Evolutionary conservation across 2,797 vertebrate genomes (phyloP), one percentile per base, ranked within the genome.

Genomic region (Helarctos malayanus): DNA sequence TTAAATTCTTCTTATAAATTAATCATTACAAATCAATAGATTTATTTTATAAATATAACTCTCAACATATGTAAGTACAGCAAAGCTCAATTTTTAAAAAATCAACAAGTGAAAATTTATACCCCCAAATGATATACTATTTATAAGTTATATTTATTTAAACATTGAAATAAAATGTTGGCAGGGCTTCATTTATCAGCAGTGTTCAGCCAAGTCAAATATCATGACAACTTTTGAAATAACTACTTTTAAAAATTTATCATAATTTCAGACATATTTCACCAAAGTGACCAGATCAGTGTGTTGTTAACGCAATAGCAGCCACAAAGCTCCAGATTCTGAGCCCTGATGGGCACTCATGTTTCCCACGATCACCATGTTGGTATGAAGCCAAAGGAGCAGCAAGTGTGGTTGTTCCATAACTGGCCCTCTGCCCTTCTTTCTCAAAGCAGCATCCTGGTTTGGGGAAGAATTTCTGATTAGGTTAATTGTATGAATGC

Each of bases 271-370:
- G n/a, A 27, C 32, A 7, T 14, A 0, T 27, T 41, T 81, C 21
- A 41, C 76, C 11, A 8, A 19, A 18, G 52, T 14, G 52, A 21
- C 25, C 63, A 7, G 75, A 23, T 16, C 0, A 0, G 49, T 25
- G 25, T 29, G 75, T 4, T 1, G 2, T 23, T 19, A 10, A 2
- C 0, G 25, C 4, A 0, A 7, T 4, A 0, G 4, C 1, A 1
- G 38, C 5, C 2, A 7, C 19, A 8, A 38, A 0, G 14, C 41
- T 7, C 61, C 15, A 1, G 4, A 0, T 18, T 18, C 14, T 49
- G 0, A 0, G 21, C 1, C 0, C 0, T 5, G 1, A 11, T 0
- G 12, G 73, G 29, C 0, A 0, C 0, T 38, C 14, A 4, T 6
- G 25, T 21, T 8, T 19, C 4, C 35, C 10, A 2, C 4, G 29